Conservation (phyloP, 1,140 invertebrate species). For the Atta cephalotes region DNA sequence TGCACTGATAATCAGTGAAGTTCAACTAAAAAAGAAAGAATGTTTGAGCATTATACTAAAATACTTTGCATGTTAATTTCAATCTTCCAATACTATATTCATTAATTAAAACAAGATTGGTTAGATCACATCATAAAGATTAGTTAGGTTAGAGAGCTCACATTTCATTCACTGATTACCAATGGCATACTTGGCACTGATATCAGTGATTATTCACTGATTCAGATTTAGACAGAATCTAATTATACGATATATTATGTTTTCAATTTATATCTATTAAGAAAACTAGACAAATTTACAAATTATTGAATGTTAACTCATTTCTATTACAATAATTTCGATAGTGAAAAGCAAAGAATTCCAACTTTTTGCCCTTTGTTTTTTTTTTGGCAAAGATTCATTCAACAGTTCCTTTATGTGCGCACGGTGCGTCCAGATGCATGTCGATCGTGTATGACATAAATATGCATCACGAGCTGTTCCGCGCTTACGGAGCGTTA, state of each 20-base stretch:
- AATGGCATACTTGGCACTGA: too few relatives aligned
- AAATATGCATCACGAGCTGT: conserved; percentile 72
- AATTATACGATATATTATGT: not conserved
- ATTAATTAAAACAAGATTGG: too few relatives aligned
- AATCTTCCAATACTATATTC: too few relatives aligned
- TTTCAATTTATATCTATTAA: not conserved
- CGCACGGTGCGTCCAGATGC: conserved; percentile 44
- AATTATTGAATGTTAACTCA: not conserved
- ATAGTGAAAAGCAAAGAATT: not conserved
- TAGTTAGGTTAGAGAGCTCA: too few relatives aligned
- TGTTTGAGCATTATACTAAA: too few relatives aligned
- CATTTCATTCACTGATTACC: too few relatives aligned
- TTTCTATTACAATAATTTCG: not conserved
- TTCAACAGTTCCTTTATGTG: conserved; percentile 39
- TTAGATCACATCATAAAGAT: too few relatives aligned
- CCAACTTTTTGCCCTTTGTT: not conserved
- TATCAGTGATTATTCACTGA: too few relatives aligned
- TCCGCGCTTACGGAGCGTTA: conserved; percentile 71
- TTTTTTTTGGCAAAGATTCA: not conserved
- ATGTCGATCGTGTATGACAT: conserved; percentile 73
- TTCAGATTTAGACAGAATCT: too few relatives aligned
- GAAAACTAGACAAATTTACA: not conserved
- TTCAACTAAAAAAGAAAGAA: too few relatives aligned
- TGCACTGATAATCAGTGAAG: too few relatives aligned
- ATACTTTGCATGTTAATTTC: too few relatives aligned